Base-by-base conservation (phyloP, 1,140 invertebrate genomes). In the Cotesia vestalis region DNA sequence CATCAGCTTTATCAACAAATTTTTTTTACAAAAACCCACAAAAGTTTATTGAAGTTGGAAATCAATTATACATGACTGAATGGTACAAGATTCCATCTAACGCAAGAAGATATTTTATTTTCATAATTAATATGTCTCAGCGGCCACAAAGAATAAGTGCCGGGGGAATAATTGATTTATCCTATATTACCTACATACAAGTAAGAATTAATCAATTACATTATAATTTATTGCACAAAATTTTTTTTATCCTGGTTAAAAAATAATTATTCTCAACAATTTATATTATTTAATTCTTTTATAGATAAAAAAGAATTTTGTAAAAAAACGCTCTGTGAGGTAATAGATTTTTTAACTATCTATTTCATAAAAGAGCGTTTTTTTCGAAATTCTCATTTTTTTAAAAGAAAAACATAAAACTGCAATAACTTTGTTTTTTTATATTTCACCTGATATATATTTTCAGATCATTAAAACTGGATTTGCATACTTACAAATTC, bases 401-500 rank as follows among this genome's bases (percentile, higher is more conserved):
- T n/a, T n/a, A n/a, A n/a, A n/a, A n/a, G n/a, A n/a, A n/a, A n/a
- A n/a, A n/a, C n/a, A n/a, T n/a, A n/a, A n/a, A n/a, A n/a, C n/a
- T n/a, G n/a, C n/a, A n/a, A n/a, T n/a, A n/a, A n/a, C n/a, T n/a
- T n/a, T n/a, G n/a, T n/a, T n/a, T n/a, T n/a, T n/a, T 20, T 20
- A 20, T 20, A 20, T 20, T 20, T 20, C 2, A 20, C 20, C 20
- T 20, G 20, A 20, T 20, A 27, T 27, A 27, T 46, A 46, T 46
- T 46, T 75, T 36, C 35, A 79, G 69, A 66, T 75, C 14, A 34
- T 72, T 11, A 77, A 78, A n/a, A 63, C 62, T 20, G 75, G 68
- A 2, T 4, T 78, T n/a, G 71, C 60, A 8, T 74, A 78, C 61
- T 69, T 79, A 52, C 78, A 81, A 60, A 74, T 73, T 27, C n/a